Evolutionary conservation across 2,888 invertebrate genomes (phyloP), one percentile per base, ranked within the genome.

Genomic region (Lepetodrilus schrolli): DNA sequence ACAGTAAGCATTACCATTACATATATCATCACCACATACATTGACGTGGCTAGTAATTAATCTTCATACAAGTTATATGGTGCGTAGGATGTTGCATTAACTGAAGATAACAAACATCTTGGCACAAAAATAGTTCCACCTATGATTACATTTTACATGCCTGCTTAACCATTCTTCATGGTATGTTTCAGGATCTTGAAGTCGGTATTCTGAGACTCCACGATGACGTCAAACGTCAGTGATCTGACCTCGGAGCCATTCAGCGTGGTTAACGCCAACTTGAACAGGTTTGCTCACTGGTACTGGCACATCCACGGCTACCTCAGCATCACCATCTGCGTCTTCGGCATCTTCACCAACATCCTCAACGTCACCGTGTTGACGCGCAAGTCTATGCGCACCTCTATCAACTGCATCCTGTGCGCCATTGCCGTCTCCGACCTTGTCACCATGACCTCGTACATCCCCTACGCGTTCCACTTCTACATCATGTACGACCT

Each of bases 291-390:
- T 21, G 83, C 84, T 8, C 75, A 72, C 4, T 77, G 79, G 34
- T 86, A 86, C 72, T 84, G 83, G 75, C 20, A 74, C 36, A 90
- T 95, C 74, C 97, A 97, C 89, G 96, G 96, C 38, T 95, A 95
- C 90, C 93, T 95, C 68, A 95, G 95, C 76, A 92, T 97, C 43
- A 91, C 95, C 65, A 96, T 98, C 79, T 97, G 97, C 91, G 92
- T 95, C 71, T 94, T 97, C 87, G 97, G 97, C 51, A 95, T 96
- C 36, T 93, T 96, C 34, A 95, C 96, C 74, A 98, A 97, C 90
- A 93, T 95, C 17, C 93, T 97, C 82, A 97, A 97, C 91, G 95
- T 98, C 77, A 96, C 97, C 10, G 92, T 98, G 70, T 95, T 96
- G 2, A 87, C 87, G 0, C 93, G 95, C 17, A 94, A 94, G 38